Evolutionary conservation across 64 coral and sea anemone species (phyloP), one percentile per base, ranked within the genome.

Genomic region (Actinia tenebrosa): DNA sequence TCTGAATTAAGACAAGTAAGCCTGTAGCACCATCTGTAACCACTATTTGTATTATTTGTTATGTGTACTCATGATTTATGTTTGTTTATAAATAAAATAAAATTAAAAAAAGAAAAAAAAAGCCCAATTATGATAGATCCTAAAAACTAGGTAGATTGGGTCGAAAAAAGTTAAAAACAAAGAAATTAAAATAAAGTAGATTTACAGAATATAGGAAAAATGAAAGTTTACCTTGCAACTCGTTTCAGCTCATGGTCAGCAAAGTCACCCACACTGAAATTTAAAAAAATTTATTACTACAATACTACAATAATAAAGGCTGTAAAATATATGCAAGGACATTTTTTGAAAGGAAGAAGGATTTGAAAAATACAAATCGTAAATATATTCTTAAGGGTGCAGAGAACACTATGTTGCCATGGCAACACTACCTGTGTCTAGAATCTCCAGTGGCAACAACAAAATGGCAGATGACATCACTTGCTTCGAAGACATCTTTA

Each of bases 221-320:
- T 58, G 15, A 58, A 58, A 58, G 56, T 58, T 71, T 26, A 96
- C 94, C 93, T 94, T 45, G 86, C 62, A 83, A 99, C 94, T 89
- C 97, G 86, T 54, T 99, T 99, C 4, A 99, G 75, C 85, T 99
- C 93, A 93, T 95, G 93, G 61, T 94, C 93, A 69, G 88, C 97
- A 64, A 71, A 88, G 60, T 92, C 97, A 9, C 82, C 71, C 42
- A 99, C 77, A 66, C 90, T 96, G 62, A 25, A 44, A 37, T 37
- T 30, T 45, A 89, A 66, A 7, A 66, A n/a, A n/a, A n/a, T n/a
- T n/a, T n/a, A n/a, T 58, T 58, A 14, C 2, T 1, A 56, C 1
- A 7, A 56, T 9, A 23, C 0, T 66, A 66, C 2, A 66, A n/a
- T 20, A 66, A 66, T 66, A 89, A 37, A 37, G 30, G 30, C 30